Base-by-base conservation (phyloP, 2,888 invertebrate species). In the Sarcophaga caerulescens region DNA sequence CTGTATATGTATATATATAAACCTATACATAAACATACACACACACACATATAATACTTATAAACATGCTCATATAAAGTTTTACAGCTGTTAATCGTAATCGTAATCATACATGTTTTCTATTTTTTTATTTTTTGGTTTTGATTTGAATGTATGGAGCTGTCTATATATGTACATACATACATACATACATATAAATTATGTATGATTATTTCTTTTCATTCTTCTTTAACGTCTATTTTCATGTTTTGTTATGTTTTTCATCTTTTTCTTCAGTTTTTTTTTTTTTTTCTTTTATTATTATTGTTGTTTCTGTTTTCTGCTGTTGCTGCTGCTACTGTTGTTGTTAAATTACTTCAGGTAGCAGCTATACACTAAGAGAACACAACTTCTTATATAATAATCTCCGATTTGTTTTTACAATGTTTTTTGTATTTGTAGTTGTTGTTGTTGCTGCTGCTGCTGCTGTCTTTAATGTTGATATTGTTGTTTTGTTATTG, bases 301-400 rank as follows among this genome's bases (percentile, higher is more conserved):
- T 68, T 75, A 69, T 57, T 35, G 25, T 79, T 71, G 12, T 3
- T 21, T 84, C 35, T 70, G 12, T 47, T 71, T 25, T 52, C 63
- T 81, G 44, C n/a, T 25, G 19, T 71, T 25, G 35, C 63, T 81
- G 44, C n/a, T 25, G 19, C n/a, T 60, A 59, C 68, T 81, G 19
- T 57, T 85, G 73, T 75, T 59, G 68, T 65, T 81, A 65, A 68
- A 44, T 75, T 66, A 75, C 79, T 84, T 76, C 84, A 80, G 84
- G 84, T 84, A 85, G 85, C 71, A 21, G 52, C 52, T 52, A 52
- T 17, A 19, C 57, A 25, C 21, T 60, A 57, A 71, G 44, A 5
- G 71, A 77, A 81, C 73, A 77, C 73, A 77, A 77, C 73, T 81
- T 77, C 73, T 81, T 77, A 85, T 77, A 85, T 80, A 84, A 84